A percentile compares a stretch with the other conserved stretches of the same genome.
phyloP scores from a whole-genome alignment of 2,888 invertebrate genomes.

The Dione juno region DNA sequence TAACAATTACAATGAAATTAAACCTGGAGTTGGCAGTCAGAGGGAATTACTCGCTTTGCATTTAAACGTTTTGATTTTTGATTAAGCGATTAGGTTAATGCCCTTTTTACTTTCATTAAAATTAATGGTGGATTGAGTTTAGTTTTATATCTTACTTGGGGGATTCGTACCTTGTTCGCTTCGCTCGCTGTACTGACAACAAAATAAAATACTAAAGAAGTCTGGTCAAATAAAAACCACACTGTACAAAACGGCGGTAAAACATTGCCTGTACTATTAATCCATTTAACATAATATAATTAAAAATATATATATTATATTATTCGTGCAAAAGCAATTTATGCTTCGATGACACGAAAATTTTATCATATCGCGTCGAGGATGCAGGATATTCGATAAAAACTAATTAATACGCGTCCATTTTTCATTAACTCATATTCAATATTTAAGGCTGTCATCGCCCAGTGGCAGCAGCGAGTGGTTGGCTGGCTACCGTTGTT shows the following conservation, averaged over 20 bases:
- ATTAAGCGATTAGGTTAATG: constrained; percentile 30
- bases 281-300: background rate
- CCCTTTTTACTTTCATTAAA: constrained; percentile 32
- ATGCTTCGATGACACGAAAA: constrained; percentile 23
- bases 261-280: background rate
- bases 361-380: constrained; percentile 24
- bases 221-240: background rate
- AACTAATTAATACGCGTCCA: constrained; percentile 23
- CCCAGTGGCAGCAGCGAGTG: background rate
- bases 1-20: constrained; percentile 25
- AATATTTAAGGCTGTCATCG: background rate
- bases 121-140: constrained; percentile 12
- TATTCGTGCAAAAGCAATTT: constrained; percentile 14
- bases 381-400: constrained; percentile 21
- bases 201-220: too few relatives aligned
- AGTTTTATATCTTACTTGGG: too few relatives aligned
- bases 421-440: constrained; percentile 24
- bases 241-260: background rate
- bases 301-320: background rate
- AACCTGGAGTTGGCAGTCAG: constrained; percentile 30
- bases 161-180: too few relatives aligned
- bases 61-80: constrained; percentile 41
- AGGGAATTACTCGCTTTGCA: constrained; percentile 35
- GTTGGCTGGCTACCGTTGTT: background rate
- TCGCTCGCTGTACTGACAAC: background rate